phyloP scores from a whole-genome alignment of 2,797 vertebrate genomes.

The Enteromius paludinosus region DNA sequence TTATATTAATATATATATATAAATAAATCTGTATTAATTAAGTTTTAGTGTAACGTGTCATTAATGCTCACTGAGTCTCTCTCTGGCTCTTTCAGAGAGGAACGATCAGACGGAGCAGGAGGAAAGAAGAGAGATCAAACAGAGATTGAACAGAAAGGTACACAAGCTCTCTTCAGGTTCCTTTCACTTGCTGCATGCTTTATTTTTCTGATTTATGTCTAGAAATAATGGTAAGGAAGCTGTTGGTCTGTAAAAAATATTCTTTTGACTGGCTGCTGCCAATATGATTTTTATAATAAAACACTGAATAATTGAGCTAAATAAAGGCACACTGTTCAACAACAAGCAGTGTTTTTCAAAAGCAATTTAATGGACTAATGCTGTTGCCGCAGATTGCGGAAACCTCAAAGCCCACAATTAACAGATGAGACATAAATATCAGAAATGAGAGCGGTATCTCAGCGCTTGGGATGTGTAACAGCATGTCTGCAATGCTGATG shows the following conservation, averaged over 20 bases:
- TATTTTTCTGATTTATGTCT: not conserved
- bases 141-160: conserved; percentile 97
- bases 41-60: not conserved
- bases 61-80: not conserved
- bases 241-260: not conserved
- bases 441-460: not conserved
- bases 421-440: not conserved
- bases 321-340: not conserved
- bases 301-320: not conserved
- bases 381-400: not conserved
- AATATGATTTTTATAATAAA: not conserved
- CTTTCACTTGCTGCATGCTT: not conserved
- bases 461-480: not conserved
- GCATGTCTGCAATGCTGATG: not conserved
- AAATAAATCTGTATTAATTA: too few species aligned
- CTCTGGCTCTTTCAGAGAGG: conserved; percentile 81
- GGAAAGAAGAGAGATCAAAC: conserved; percentile 97
- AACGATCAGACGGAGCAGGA: conserved; percentile 98
- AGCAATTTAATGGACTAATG: not conserved
- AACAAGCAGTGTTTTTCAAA: not conserved
- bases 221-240: not conserved
- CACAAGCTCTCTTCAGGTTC: not conserved
- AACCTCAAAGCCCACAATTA: not conserved
- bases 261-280: not conserved
- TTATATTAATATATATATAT: too few species aligned